Evolutionary conservation across 2,888 invertebrate species (phyloP).

Genomic region (Drosophila histrio): DNA sequence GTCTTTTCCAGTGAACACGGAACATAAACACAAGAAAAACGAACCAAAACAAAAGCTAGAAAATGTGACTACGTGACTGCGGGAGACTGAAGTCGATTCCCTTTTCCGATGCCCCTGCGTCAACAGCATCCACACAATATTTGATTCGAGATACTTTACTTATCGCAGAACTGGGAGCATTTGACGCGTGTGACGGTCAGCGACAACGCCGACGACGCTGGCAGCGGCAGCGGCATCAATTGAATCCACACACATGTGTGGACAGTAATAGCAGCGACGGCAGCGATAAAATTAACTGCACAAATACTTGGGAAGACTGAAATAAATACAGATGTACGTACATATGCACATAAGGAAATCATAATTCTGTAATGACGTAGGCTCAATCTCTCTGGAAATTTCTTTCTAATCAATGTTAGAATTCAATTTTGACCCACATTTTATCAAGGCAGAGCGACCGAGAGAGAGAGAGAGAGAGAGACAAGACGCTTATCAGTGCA

Average conservation of each 20-base stretch:
- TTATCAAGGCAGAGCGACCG: constrained; percentile 6
- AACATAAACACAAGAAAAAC: constrained; percentile 51
- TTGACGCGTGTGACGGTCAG: constrained; percentile 51
- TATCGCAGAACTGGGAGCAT: constrained; percentile 56
- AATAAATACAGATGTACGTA: constrained; percentile 8
- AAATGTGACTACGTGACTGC: constrained; percentile 72
- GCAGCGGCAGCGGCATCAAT: constrained; percentile 26
- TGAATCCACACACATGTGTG: constrained; percentile 41
- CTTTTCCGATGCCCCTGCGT: background rate
- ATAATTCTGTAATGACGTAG: constrained; percentile 39
- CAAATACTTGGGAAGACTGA: constrained; percentile 2
- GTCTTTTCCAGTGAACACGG: constrained; percentile 46
- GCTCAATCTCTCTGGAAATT: constrained; percentile 51
- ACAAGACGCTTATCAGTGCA: constrained; percentile 58
- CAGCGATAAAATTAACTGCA: constrained; percentile 33
- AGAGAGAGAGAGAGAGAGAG: background rate
- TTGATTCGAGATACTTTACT: constrained; percentile 55
- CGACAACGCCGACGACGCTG: constrained; percentile 20
- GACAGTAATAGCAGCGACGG: constrained; percentile 14
- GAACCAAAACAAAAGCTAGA: constrained; percentile 65
- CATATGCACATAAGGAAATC: constrained; percentile 27
- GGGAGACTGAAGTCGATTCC: constrained; percentile 29
- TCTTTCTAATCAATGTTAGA: constrained; percentile 64
- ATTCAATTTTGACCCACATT: constrained; percentile 64
- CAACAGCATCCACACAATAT: constrained; percentile 9